Conservation (phyloP, 1,140 invertebrate species). For the Anagrus nilaparvatae region DNA sequence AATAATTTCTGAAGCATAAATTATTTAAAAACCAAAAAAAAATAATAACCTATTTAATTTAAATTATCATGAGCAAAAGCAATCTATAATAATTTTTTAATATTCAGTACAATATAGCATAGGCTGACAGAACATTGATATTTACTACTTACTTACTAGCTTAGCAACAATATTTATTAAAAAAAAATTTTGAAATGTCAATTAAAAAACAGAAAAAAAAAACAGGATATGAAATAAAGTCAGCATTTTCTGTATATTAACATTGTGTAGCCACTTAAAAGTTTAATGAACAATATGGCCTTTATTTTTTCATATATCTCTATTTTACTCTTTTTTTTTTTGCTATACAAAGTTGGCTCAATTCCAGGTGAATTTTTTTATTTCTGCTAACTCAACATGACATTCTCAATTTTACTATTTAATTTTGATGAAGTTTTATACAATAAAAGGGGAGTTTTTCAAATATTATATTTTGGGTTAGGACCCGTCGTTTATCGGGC, state of each 20-base stretch:
- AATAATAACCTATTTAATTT: too few species aligned
- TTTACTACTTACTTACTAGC: too few species aligned
- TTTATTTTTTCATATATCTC: too few species aligned
- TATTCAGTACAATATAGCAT: too few species aligned
- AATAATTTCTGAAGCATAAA: too few species aligned
- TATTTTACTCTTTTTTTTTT: background rate
- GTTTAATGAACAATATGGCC: background rate
- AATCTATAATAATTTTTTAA: too few species aligned
- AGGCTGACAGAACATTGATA: too few species aligned
- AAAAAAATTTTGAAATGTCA: too few species aligned
- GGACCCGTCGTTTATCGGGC: constrained; percentile 42
- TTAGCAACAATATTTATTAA: too few species aligned
- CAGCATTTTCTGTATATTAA: background rate
- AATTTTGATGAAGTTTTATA: constrained; percentile 2
- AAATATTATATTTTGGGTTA: constrained; percentile 40
- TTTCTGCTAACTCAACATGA: constrained; percentile 4
- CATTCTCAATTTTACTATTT: background rate
- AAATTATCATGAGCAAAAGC: too few species aligned
- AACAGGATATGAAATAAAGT: background rate
- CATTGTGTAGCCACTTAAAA: background rate
- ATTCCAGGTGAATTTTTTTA: constrained; percentile 17
- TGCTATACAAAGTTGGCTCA: constrained; percentile 9
- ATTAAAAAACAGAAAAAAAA: too few species aligned
- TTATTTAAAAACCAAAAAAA: too few species aligned
- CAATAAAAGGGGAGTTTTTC: constrained; percentile 16